Percentiles rank a stretch among this genome's conserved stretches.
Conservation (phyloP, 2,797 vertebrate species). For the Lepilemur septentrionalis region DNA sequence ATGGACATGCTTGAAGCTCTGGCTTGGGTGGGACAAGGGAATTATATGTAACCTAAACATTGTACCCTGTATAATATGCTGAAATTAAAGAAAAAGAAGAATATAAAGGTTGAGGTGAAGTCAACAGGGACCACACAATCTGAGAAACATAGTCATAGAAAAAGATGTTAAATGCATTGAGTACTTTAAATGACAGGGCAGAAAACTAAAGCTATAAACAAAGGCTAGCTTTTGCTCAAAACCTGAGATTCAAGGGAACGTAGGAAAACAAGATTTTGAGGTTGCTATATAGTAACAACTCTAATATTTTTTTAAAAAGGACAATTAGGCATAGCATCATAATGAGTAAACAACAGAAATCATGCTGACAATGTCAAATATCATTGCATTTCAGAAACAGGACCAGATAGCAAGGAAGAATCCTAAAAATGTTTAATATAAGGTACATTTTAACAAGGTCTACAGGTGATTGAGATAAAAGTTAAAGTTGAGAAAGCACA, state of each 20-base stretch:
- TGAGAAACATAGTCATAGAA: conserved; percentile 6
- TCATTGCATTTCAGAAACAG: not conserved
- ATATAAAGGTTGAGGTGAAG: not conserved
- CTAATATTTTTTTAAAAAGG: not conserved
- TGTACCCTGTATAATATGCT: too few species aligned
- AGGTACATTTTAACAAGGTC: not conserved
- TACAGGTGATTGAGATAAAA: not conserved
- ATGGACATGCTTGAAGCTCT: too few species aligned
- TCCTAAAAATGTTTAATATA: not conserved
- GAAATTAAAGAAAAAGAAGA: not conserved
- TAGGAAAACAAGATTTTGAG: not conserved
- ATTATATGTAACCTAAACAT: too few species aligned
- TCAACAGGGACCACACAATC: not conserved
- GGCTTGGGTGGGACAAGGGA: too few species aligned
- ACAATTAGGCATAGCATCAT: not conserved
- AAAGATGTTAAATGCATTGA: not conserved
- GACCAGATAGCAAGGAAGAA: not conserved
- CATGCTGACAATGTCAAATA: not conserved
- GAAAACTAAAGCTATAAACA: not conserved
- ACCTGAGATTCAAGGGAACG: not conserved
- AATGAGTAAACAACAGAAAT: not conserved
- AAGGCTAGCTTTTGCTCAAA: not conserved
- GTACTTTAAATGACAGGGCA: not conserved
- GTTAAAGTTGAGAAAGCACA: not conserved
- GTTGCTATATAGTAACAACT: not conserved